Evolutionary conservation across 2,113 vertebrate species (phyloP), one percentile per base, ranked within the genome.

Genomic region (Halichoeres trimaculatus): DNA sequence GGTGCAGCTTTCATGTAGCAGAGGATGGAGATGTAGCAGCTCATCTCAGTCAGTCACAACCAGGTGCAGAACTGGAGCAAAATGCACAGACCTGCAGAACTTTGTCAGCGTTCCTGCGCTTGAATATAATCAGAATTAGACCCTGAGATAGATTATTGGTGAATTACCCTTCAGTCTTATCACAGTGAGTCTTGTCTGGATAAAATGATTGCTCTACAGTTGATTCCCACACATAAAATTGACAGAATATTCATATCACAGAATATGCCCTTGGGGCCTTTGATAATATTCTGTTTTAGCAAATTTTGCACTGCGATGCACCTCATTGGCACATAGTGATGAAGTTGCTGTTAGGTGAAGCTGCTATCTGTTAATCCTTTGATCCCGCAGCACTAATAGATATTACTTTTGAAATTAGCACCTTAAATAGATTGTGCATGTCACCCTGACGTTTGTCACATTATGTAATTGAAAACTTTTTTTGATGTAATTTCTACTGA

Each of bases 401-500:
- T 61, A 23, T 59, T 47, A 40, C 56, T 30, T 13, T 30, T 34
- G 43, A 63, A 26, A 43, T 43, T 14, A 43, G 41, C 11, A 43
- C 5, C 14, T 54, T 41, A 19, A 20, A 61, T 23, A 8, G 48
- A 60, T 69, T 73, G 53, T 55, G 47, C 38, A 40, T 57, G 48
- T 74, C 52, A 47, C 69, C 68, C 59, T 2, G 38, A 70, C 43
- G 63, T 74, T 71, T 63, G 24, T 60, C 58, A 30, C 38, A 53
- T 36, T 57, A 35, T 40, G 63, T 56, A 64, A 78, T 23, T 59
- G 56, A 64, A 67, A 78, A 59, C 45, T 70, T 52, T 52, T 35
- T 47, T 62, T 83, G 51, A 77, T 64, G 56, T 55, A 23, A 62
- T 70, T 64, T 0, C 10, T 64, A 26, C 19, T 34, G 14, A 24